Base-by-base conservation (phyloP, 2,113 vertebrate genomes). In the Pandion haliaetus region DNA sequence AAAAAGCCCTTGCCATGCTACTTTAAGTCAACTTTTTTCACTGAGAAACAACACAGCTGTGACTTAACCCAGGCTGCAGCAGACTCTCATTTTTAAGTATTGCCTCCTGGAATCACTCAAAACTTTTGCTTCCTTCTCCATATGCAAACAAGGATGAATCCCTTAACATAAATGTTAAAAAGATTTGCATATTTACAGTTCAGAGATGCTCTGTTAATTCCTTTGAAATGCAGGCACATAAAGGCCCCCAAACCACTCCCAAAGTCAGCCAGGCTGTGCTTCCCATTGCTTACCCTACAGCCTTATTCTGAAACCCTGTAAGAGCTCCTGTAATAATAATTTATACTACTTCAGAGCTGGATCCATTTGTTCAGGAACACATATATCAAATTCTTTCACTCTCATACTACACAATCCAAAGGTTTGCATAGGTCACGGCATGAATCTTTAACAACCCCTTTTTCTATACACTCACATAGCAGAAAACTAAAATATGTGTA, bases 161-260 rank as follows among this genome's bases (percentile, higher is more conserved):
- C 61, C 31, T 45, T 52, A 32, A 85, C 25, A 49, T 6, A 82
- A 83, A 90, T 18, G 58, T 45, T 66, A 52, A 85, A 81, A 82
- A 70, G 3, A 77, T 82, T 77, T 91, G 32, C 49, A 21, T 73
- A 50, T 88, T 86, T 93, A 58, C 66, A 82, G 91, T 61, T 85
- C 62, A 72, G 91, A 85, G 40, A 62, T n/a, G 40, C 45, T 79
- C 57, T 76, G 67, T 29, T 81, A 59, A 77, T 54, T 62, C 50
- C 55, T 93, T 94, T 85, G 74, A 84, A 82, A 88, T 62, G 65
- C 63, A 65, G 17, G 40, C 3, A 0, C 3, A 25, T 55, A n/a
- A 89, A 89, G 34, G 1, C 14, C 26, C 38, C 57, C 0, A 0
- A 49, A 10, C 2, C 2, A 1, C 26, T 74, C 50, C 40, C 25